Evolutionary conservation across 2,113 vertebrate genomes (phyloP).

Genomic region (Crotophaga sulcirostris): DNA sequence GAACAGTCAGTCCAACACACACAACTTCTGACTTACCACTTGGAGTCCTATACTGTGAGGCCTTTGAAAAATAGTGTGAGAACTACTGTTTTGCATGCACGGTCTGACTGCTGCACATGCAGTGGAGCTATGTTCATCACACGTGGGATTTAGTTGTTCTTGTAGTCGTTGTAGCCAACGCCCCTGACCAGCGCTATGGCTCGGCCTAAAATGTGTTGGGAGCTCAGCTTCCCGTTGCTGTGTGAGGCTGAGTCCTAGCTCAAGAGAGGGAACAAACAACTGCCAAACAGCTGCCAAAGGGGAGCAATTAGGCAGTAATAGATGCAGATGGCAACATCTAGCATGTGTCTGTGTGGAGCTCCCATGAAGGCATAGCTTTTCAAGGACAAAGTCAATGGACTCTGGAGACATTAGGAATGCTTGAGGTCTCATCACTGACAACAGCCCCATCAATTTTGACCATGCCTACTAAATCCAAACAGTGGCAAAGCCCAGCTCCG

Average conservation of each 20-base stretch:
- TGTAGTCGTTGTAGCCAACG: fast-evolving
- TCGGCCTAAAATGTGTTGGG: not conserved
- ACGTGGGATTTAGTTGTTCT: fast-evolving
- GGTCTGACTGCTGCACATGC: not conserved
- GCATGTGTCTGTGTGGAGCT: fast-evolving
- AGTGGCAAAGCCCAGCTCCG: not conserved
- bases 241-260: not conserved
- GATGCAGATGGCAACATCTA: fast-evolving
- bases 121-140: not conserved
- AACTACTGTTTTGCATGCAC: not conserved
- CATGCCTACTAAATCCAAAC: not conserved
- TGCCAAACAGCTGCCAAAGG: not conserved
- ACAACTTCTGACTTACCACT: not conserved
- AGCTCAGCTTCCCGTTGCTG: not conserved
- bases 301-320: fast-evolving
- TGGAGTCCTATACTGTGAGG: not conserved
- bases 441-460: not conserved
- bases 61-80: not conserved
- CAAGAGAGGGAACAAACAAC: not conserved
- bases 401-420: not conserved
- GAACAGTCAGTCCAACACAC: not conserved
- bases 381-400: not conserved
- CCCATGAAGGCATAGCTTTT: not conserved
- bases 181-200: not conserved
- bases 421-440: not conserved